A percentile compares a stretch with the other conserved stretches of the same genome.
These are phyloP conservation scores for Xenus cinereus DNA, from an alignment of 2,113 vertebrate genomes.

Conservation along the genomic window DNA sequence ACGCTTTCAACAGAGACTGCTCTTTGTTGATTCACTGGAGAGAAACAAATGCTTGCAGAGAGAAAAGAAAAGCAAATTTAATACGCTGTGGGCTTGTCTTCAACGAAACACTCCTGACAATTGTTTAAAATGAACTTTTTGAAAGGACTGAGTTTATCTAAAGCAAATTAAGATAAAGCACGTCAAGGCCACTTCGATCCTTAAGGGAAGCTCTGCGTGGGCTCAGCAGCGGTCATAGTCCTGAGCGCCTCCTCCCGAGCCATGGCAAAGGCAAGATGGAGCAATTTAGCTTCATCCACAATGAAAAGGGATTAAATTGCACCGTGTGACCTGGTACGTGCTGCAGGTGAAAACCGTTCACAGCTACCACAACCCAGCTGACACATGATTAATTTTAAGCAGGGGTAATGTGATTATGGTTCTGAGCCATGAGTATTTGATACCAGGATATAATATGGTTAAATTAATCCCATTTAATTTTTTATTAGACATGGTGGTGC, in stretches of 20 bases:
- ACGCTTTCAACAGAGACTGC: not conserved
- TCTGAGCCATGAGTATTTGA: not conserved
- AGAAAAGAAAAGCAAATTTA: not conserved
- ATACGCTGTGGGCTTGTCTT: not conserved
- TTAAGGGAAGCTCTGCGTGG: not conserved
- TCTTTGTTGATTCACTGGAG: not conserved
- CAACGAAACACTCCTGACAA: not conserved
- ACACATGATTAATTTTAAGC: not conserved
- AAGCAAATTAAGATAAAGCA: constrained; percentile 10
- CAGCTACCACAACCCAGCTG: not conserved
- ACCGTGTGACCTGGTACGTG: not conserved
- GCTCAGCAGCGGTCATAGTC: not conserved
- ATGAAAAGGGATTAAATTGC: not conserved
- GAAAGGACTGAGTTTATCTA: not conserved
- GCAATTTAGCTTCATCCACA: not conserved
- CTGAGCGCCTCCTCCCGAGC: not conserved
- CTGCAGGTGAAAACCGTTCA: not conserved
- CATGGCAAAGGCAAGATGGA: not conserved
- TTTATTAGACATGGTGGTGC: not conserved
- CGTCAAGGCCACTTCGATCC: not conserved
- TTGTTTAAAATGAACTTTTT: not conserved
- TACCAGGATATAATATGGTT: not conserved
- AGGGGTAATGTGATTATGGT: not conserved
- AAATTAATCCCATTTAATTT: not conserved
- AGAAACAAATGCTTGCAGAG: not conserved